Evolutionary conservation across 1,140 invertebrate species (phyloP).

Genomic region (Neodiprion lecontei): DNA sequence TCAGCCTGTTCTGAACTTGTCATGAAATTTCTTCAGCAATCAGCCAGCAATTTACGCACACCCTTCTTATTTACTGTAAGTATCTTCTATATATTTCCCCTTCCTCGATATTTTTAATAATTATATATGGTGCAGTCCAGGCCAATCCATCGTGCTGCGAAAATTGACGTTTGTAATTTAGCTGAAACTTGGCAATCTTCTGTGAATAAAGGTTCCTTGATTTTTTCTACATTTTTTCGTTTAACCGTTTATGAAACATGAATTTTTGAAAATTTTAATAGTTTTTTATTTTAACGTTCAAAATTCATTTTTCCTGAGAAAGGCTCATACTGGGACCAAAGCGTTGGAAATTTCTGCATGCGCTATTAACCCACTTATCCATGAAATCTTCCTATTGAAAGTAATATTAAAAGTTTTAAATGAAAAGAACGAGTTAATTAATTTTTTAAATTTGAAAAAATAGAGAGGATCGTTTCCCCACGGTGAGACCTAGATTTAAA

Average conservation of each 20-base stretch:
- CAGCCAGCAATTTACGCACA: constrained; percentile 77
- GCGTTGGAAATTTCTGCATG: too few relatives aligned
- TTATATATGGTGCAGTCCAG: neutral
- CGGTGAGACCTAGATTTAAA: too few relatives aligned
- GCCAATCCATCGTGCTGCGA: too few relatives aligned
- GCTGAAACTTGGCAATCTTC: neutral
- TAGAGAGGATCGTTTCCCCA: too few relatives aligned
- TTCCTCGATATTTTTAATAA: constrained; percentile 17
- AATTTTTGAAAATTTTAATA: constrained; percentile 16
- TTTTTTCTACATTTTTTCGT: constrained; percentile 4
- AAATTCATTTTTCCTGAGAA: too few relatives aligned
- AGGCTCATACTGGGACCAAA: too few relatives aligned
- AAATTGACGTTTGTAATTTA: too few relatives aligned
- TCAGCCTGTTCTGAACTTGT: constrained; percentile 70
- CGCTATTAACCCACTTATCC: too few relatives aligned
- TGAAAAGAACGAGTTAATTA: too few relatives aligned
- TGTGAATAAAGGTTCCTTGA: constrained; percentile 5
- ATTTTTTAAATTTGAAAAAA: too few relatives aligned
- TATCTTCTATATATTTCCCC: constrained; percentile 21
- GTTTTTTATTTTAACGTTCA: constrained; percentile 1
- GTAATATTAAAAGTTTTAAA: too few relatives aligned
- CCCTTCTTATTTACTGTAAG: constrained; percentile 75
- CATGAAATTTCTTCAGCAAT: constrained; percentile 83
- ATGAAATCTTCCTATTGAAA: too few relatives aligned
- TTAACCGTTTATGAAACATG: neutral